A percentile compares a stretch with the other conserved stretches of the same genome.
Evolutionary conservation across 2,888 invertebrate species (phyloP).

Genomic region (Mesoligia furuncula): DNA sequence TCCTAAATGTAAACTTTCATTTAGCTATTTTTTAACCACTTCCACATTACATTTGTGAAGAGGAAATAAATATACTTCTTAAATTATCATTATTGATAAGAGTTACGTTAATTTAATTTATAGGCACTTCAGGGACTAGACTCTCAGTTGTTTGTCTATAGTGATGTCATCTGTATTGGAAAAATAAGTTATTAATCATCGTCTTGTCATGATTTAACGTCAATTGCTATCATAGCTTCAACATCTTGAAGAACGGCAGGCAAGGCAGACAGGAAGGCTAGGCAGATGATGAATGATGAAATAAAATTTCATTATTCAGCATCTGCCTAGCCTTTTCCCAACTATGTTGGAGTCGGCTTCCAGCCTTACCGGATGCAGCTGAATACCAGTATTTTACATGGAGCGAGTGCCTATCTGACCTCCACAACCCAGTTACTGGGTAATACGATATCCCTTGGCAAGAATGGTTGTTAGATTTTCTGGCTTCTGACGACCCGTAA

Average conservation of each 20-base stretch:
- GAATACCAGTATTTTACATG: too few relatives aligned
- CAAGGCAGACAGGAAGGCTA: background rate
- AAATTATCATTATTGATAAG: background rate
- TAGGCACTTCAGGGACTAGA: background rate
- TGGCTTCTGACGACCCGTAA: too few relatives aligned
- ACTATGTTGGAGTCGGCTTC: too few relatives aligned
- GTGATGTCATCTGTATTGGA: background rate
- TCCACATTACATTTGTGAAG: background rate
- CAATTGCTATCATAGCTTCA: background rate
- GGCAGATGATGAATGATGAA: too few relatives aligned
- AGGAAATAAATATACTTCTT: background rate
- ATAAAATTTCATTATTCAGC: background rate
- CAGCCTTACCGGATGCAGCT: too few relatives aligned
- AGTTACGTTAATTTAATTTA: background rate
- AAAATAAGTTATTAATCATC: conserved; percentile 6
- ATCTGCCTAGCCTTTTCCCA: too few relatives aligned
- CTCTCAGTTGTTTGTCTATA: background rate
- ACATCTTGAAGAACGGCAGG: background rate
- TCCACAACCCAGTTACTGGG: too few relatives aligned
- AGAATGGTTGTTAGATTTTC: too few relatives aligned
- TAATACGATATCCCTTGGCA: too few relatives aligned
- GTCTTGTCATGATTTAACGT: background rate
- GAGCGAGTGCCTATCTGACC: too few relatives aligned
- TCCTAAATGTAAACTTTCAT: background rate
- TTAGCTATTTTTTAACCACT: background rate